phyloP scores from a whole-genome alignment of 64 coral and sea anemone genomes.

The Porites australiensis region DNA sequence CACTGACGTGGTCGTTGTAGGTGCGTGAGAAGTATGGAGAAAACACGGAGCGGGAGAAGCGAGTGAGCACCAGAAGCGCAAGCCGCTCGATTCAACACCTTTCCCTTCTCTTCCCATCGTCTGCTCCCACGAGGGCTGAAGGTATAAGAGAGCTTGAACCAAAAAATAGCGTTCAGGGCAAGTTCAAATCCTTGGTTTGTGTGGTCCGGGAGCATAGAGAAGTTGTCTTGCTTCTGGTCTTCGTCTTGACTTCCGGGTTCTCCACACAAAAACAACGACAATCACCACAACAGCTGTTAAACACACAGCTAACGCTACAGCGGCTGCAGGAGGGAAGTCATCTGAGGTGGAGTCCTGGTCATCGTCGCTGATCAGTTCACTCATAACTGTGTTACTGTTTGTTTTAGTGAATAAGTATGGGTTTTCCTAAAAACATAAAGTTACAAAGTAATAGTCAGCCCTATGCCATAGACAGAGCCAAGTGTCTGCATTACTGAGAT shows the following conservation, averaged over 20 bases:
- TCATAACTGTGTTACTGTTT: conserved; percentile 67
- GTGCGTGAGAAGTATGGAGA: too few species aligned
- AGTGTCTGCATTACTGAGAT: too few species aligned
- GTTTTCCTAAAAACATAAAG: conserved; percentile 10
- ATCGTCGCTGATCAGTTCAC: neutral
- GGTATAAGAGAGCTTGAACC: too few species aligned
- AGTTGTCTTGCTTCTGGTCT: conserved; percentile 56
- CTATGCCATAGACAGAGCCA: too few species aligned
- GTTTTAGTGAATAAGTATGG: conserved; percentile 73
- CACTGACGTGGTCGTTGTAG: too few species aligned
- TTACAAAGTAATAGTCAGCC: neutral
- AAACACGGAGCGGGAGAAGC: too few species aligned
- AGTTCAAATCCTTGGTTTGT: conserved; percentile 66
- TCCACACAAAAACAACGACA: conserved; percentile 64
- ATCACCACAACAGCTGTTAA: conserved; percentile 48
- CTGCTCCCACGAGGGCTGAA: too few species aligned
- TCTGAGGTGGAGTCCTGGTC: conserved; percentile 13
- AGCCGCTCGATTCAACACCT: too few species aligned
- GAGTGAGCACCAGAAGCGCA: too few species aligned
- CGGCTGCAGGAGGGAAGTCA: conserved; percentile 72
- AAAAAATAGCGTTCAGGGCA: too few species aligned
- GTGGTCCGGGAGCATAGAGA: conserved; percentile 32
- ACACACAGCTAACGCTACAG: conserved; percentile 70
- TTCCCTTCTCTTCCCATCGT: too few species aligned
- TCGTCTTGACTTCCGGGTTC: conserved; percentile 65